Evolutionary conservation across 2,113 vertebrate genomes (phyloP), one percentile per base, ranked within the genome.

Genomic region (Elachura formosa): DNA sequence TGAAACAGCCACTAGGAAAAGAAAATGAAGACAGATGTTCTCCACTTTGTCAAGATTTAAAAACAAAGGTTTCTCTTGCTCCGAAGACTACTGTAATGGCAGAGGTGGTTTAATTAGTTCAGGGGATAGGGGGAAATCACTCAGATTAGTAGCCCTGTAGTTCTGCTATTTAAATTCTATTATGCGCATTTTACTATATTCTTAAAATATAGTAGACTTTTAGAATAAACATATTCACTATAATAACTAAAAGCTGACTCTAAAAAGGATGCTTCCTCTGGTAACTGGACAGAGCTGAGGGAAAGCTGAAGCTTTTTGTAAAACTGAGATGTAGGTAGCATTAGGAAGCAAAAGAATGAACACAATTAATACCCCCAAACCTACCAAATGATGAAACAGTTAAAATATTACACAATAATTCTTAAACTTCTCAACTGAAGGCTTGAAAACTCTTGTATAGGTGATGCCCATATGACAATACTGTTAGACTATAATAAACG

Each of bases 111-210:
- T 59, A 45, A 54, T 38, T 34, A 22, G 11, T 18, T 38, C 56
- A 52, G 14, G 14, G 5, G 13, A n/a, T n/a, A 5, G 0, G 6
- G n/a, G 20, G 8, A 7, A 4, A 40, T n/a, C 11, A 59, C 20
- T 66, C 17, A 38, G 55, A 75, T 69, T 34, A 19, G 21, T 25
- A 49, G 16, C 5, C 55, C 45, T 59, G 9, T 40, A 64, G 22
- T 54, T 69, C 25, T 64, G 23, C 29, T 79, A 33, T 21, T 40
- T 79, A 79, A 82, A n/a, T 68, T 38, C 9, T 34, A 2, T 49
- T 74, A 43, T 28, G 22, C 18, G 43, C 21, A n/a, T 68, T 77
- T 63, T 56, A 63, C 15, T 38, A 28, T 33, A 25, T 49, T 86
- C 28, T 58, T 74, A 64, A 43, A 31, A 69, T 12, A 45, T 0